Base-by-base conservation (phyloP, 2,888 invertebrate genomes). In the Tetropium fuscum region DNA sequence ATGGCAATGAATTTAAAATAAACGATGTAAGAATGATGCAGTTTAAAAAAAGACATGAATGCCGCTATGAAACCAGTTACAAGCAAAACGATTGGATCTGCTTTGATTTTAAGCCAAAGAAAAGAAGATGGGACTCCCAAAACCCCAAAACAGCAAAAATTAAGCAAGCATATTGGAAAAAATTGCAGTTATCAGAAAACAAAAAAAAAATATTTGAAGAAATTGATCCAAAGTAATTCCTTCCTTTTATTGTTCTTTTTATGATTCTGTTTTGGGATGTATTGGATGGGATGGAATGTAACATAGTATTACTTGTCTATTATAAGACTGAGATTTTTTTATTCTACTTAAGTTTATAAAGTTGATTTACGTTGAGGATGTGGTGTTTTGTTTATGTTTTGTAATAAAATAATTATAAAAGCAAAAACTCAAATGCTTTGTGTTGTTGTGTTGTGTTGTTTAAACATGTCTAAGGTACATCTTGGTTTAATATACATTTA, bases 121-220 rank as follows among this genome's bases (percentile, higher is more conserved):
- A 41, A 51, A 57, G 53, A 18, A 27, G 34, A n/a, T 22, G 16
- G 13, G 38, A 10, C 3, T 8, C 10, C 10, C 3, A 36, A 25
- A 13, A 49, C 4, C 7, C 16, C 10, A 20, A 51, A 25, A 34
- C 15, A n/a, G 13, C 45, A n/a, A 38, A 4, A 7, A 7, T 56
- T 3, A 51, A 53, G 11, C 51, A 16, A n/a, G 53, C 40, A 7
- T 48, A 61, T 19, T 16, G 1, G 2, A 43, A 16, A 6, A 41
- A 25, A 15, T 18, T 58, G 15, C 10, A n/a, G n/a, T 2, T 61
- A 10, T 8, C 58, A 1, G 49, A 58, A n/a, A 61, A 58, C 15
- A 61, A 61, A 40, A 43, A 22, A 53, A 38, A 25, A 11, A 53
- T n/a, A n/a, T n/a, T n/a, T n/a, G n/a, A n/a, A n/a, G n/a, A n/a